phyloP scores from a whole-genome alignment of 1,140 invertebrate species.

The Thaumatotibia leucotreta region DNA sequence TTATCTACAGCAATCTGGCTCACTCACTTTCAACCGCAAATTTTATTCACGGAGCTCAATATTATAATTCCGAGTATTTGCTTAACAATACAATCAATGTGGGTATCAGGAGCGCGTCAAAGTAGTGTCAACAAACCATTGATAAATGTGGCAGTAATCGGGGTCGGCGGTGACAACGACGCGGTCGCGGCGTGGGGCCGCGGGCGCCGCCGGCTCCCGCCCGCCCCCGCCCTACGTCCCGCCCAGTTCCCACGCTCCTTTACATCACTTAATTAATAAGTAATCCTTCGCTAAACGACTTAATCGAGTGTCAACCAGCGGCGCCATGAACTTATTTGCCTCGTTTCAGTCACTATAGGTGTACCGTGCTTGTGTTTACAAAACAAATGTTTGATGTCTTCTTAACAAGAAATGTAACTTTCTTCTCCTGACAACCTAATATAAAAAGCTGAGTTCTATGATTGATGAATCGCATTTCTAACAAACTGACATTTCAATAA shows the following conservation, averaged over 20 bases:
- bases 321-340: not conserved
- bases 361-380: too few relatives aligned
- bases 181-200: conserved; percentile 22
- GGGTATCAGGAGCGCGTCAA: conserved; percentile 45
- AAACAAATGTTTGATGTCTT: conserved; percentile 7
- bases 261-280: conserved; percentile 26
- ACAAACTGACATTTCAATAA: conserved; percentile 15
- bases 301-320: too few relatives aligned
- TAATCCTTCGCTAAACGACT: conserved; percentile 5
- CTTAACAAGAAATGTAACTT: conserved; percentile 2
- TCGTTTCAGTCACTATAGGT: not conserved
- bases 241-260: conserved; percentile 27
- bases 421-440: conserved; percentile 9
- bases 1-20: conserved; percentile 4
- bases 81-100: conserved; percentile 49
- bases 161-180: conserved; percentile 27
- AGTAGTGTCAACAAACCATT: conserved; percentile 29
- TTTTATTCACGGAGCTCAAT: conserved; percentile 13
- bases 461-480: conserved; percentile 19
- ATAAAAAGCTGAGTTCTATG: conserved; percentile 13
- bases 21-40: not conserved
- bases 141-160: conserved; percentile 32
- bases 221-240: conserved; percentile 1
- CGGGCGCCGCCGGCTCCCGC: conserved; percentile 19
- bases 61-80: conserved; percentile 14